Evolutionary conservation across 2,888 invertebrate genomes (phyloP).

Genomic region (Tipula helvola): DNA sequence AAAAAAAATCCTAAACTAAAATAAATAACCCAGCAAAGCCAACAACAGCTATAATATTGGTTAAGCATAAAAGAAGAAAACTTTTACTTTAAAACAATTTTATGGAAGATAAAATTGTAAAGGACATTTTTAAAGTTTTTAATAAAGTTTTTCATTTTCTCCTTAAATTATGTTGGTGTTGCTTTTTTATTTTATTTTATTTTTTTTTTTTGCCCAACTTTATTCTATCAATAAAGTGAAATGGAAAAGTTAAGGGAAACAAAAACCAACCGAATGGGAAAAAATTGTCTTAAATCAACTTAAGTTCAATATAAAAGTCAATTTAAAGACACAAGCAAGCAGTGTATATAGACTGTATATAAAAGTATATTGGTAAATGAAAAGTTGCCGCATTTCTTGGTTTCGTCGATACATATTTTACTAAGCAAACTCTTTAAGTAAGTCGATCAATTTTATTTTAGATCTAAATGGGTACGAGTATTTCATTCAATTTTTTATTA

Average conservation of each 20-base stretch:
- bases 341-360: neutral
- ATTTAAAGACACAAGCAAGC: neutral
- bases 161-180: neutral
- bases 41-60: neutral
- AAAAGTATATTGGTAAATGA: neutral
- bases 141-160: neutral
- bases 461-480: neutral
- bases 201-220: neutral
- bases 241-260: neutral
- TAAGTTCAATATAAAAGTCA: neutral
- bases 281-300: neutral
- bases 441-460: neutral
- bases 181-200: neutral
- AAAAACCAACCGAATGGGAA: neutral
- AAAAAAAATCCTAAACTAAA: neutral
- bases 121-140: conserved; percentile 4
- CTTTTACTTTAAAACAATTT: conserved; percentile 4
- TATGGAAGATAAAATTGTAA: neutral
- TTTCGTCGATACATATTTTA: neutral
- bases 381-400: neutral
- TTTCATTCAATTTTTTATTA: neutral
- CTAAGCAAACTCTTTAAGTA: neutral
- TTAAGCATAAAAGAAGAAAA: neutral
- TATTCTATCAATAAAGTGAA: neutral
- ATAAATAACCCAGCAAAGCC: neutral